A percentile compares a stretch with the other conserved stretches of the same genome.
Conservation (phyloP, 2,888 invertebrate species). For the Aphidoletes aphidimyza region DNA sequence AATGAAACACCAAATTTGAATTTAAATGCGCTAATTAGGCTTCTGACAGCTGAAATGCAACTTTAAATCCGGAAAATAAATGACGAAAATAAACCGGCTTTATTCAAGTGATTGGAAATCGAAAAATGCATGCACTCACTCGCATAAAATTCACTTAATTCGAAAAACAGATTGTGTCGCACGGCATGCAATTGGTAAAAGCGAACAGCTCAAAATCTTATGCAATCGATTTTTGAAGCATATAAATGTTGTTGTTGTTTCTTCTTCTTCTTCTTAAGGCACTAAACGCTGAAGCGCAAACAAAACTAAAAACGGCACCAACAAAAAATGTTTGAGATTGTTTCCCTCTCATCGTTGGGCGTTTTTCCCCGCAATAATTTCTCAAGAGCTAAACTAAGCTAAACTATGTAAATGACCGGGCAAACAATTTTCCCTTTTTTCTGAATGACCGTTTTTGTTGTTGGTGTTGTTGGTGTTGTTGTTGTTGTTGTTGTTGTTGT, state of each 20-base stretch:
- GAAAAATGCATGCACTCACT: slow-evolving; percentile 5
- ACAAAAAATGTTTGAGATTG: not conserved
- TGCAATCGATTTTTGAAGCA: not conserved
- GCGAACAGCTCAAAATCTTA: not conserved
- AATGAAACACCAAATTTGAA: not conserved
- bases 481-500: too few species aligned
- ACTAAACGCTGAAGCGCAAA: not conserved
- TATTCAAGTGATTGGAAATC: not conserved
- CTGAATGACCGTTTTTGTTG: too few species aligned
- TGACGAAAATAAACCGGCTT: slow-evolving; percentile 20
- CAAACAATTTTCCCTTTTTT: too few species aligned
- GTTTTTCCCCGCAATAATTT: too few species aligned
- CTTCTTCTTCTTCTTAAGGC: too few species aligned
- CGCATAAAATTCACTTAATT: slow-evolving; percentile 8
- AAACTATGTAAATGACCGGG: too few species aligned
- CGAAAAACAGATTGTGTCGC: not conserved
- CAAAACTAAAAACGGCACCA: not conserved
- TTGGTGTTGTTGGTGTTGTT: too few species aligned
- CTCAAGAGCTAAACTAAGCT: too few species aligned
- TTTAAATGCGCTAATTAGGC: not conserved
- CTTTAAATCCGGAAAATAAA: slow-evolving; percentile 11
- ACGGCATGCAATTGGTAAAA: not conserved
- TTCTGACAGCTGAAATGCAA: not conserved
- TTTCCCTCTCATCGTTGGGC: too few species aligned
- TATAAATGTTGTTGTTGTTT: too few species aligned